These are phyloP conservation scores for Eptesicus fuscus DNA, from an alignment of 2,113 vertebrate genomes.

Conservation along the genomic window DNA sequence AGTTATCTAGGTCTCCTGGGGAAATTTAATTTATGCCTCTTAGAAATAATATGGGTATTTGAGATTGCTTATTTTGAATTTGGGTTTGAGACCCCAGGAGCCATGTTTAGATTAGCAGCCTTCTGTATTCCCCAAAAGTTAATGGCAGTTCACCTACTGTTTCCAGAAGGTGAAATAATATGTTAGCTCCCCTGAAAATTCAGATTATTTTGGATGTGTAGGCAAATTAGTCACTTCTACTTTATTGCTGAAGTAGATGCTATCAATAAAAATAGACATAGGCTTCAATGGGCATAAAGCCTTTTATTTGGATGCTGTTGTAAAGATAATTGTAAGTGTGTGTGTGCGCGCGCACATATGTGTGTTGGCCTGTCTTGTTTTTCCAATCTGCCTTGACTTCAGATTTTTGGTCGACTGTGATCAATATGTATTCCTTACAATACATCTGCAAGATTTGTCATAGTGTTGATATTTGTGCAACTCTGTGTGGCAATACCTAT, in stretches of 20 bases:
- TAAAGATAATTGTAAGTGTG: background rate
- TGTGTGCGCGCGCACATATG: background rate
- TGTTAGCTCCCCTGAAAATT: background rate
- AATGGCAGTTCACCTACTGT: background rate
- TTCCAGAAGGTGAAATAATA: background rate
- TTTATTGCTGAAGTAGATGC: background rate
- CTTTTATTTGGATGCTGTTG: background rate
- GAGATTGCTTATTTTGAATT: background rate
- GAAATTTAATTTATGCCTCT: background rate
- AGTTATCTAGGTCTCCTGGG: background rate
- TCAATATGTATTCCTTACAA: background rate
- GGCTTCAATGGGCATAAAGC: background rate
- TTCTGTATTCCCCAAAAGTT: rapidly evolving
- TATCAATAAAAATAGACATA: background rate
- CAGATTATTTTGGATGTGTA: background rate
- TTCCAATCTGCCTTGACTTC: background rate
- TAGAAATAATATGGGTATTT: background rate
- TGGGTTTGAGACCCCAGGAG: background rate
- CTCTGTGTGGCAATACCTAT: background rate
- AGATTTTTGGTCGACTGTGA: background rate
- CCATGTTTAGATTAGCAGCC: background rate
- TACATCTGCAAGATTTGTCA: background rate
- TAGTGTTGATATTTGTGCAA: background rate
- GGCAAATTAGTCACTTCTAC: background rate
- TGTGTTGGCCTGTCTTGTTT: rapidly evolving